Conservation (phyloP, 2,113 vertebrate species). For the Hepsetus odoe region DNA sequence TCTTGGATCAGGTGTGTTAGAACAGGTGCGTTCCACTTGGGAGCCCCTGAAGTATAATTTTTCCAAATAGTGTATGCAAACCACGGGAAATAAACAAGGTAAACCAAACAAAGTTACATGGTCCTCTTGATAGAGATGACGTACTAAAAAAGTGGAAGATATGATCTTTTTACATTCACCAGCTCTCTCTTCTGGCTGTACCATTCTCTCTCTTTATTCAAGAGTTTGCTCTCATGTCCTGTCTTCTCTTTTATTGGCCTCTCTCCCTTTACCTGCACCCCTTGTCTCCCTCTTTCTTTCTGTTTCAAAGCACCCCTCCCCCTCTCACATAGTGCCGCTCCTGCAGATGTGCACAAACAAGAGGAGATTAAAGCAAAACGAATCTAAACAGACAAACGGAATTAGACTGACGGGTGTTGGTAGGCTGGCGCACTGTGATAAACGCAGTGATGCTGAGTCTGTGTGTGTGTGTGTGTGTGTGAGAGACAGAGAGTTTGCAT, state of each 20-base stretch:
- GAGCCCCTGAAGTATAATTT: no score
- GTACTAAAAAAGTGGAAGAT: not conserved
- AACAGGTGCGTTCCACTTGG: no score
- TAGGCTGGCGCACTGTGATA: constrained; percentile 80
- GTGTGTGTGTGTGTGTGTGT: constrained; percentile 57
- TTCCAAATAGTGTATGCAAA: not conserved
- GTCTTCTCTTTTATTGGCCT: not conserved
- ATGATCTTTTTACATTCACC: not conserved
- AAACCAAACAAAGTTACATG: no score
- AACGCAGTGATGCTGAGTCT: constrained; percentile 75
- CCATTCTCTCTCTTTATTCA: not conserved
- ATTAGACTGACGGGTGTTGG: constrained; percentile 82
- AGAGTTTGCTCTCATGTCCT: not conserved
- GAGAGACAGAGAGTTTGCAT: constrained; percentile 41
- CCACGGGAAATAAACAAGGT: no score
- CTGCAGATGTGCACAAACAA: constrained; percentile 80
- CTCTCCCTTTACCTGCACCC: constrained; percentile 40
- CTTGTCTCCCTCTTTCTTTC: constrained; percentile 38
- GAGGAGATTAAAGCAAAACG: constrained; percentile 80
- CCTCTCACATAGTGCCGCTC: constrained; percentile 68
- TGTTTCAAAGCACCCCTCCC: constrained; percentile 32
- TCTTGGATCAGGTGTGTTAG: not conserved
- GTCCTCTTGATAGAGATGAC: not conserved
- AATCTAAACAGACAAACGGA: constrained; percentile 83
- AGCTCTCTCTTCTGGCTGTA: not conserved